Base-by-base conservation (phyloP, 2,797 vertebrate species). In the Lateolabrax maculatus region DNA sequence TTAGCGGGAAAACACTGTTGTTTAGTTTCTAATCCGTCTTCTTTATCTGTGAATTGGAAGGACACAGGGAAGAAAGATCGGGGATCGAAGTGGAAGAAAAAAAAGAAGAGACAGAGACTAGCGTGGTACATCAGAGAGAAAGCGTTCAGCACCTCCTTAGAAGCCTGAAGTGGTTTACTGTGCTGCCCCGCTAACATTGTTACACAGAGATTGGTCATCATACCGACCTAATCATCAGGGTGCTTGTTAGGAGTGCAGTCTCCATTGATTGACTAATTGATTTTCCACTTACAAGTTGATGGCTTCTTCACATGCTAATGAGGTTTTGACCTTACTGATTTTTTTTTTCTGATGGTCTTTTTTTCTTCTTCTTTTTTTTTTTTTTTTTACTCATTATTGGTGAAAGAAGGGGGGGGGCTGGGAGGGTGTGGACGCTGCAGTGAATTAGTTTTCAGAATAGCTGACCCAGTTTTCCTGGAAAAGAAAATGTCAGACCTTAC, bases 271-370 rank as follows among this genome's bases (percentile, higher is more conserved):
- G 70, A 66, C 18, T 70, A 41, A 87, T 86, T 67, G 80, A 89
- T 87, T 87, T 80, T 75, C 58, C 71, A 68, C 58, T 75, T 70
- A 23, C 6, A 66, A 41, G 48, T 51, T 81, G 71, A 87, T 82
- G 73, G 75, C 79, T 73, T 79, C 67, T 67, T 56, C 75, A 75
- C 72, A 69, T 80, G 34, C 66, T 88, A 73, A 91, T 71, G 77
- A 87, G 88, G 68, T 63, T 79, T 75, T 89, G 76, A 90, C 61
- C 61, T 31, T 12, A 6, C 51, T 55, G 60, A 75, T 82, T 75
- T 72, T 41, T 68, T 73, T 71, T 55, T n/a, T n/a, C n/a, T n/a
- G n/a, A n/a, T n/a, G n/a, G n/a, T n/a, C n/a, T n/a, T n/a, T n/a
- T n/a, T n/a, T n/a, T n/a, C n/a, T n/a, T n/a, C n/a, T n/a, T n/a